Base-by-base conservation (phyloP, 2,797 vertebrate species). In the Channallabes apus region DNA sequence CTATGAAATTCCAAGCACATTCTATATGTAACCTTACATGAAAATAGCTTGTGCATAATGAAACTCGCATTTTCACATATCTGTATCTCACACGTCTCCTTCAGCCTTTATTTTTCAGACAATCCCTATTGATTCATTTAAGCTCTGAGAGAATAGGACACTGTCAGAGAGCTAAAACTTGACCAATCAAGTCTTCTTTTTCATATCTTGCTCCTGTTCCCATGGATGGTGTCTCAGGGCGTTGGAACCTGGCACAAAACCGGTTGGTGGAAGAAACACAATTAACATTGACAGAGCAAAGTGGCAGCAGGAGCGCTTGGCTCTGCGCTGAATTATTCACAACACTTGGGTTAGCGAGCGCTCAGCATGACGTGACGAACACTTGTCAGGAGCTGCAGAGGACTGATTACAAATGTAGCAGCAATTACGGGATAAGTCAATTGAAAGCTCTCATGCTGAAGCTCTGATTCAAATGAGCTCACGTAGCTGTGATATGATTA, bases 271-370 rank as follows among this genome's bases (percentile, higher is more conserved):
- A 77, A 88, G 82, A 88, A 87, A 85, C 1, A 35, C 80, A 86
- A 86, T 89, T 89, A 85, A 87, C 87, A 89, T 84, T 85, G 88
- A 87, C 88, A 88, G 82, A 82, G 68, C 78, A 87, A 80, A 89
- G 81, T 87, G 81, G 61, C 77, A 88, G 86, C 78, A 86, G 81
- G 46, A 82, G 56, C 65, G 59, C 83, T 72, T 22, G 80, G 85
- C 69, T 6, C 68, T 56, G 62, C 67, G 59, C 78, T 88, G 85
- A 88, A 87, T 87, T 88, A 88, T 88, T 89, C 85, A 89, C 69
- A 67, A 76, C 46, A 41, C 73, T 67, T 41, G 80, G 84, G 83
- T 80, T 86, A 62, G 81, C 18, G 11, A 68, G 38, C 32, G 24
- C 51, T 85, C 85, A 58, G 76, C 69, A 32, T 27, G 80, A 75